Evolutionary conservation across 1,140 invertebrate species (phyloP), one percentile per base, ranked within the genome.

Genomic region (Drosophila elegans): DNA sequence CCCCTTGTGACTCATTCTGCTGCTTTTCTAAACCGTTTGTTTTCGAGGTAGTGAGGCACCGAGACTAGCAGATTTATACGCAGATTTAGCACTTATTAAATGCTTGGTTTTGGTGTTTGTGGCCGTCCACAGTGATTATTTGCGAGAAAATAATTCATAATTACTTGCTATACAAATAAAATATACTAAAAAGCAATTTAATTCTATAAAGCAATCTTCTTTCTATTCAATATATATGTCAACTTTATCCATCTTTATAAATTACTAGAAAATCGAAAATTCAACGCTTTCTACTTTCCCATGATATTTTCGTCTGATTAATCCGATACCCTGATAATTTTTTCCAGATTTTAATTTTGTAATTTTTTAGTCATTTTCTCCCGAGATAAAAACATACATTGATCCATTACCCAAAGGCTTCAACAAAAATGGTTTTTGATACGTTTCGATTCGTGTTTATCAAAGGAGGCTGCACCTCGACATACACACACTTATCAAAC

Each of bases 21-120:
- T 2, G 32, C 46, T 63, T 16, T 38, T 62, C 41, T 38, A 52
- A 45, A 13, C 44, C 38, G 66, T 79, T 39, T 59, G 32, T 55
- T 46, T 51, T 52, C 54, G 45, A 88, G 84, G 79, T 89, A 84
- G 72, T 71, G 80, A 83, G 83, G 55, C 67, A 51, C 48, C 67
- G 46, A 88, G 80, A 89, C 89, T 83, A 89, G 76, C 60, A 77
- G 84, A 88, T 86, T 86, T 89, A 86, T 88, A 53, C 67, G 63
- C 56, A 89, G 83, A 89, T 88, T 88, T 89, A 64, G 48, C 51
- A 85, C 81, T 80, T 84, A 77, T 84, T 80, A 84, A 80, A 75
- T 83, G 69, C 41, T 51, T 27, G 36, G 42, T 39, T 41, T 59
- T 39, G 60, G 56, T 48, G 32, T 44, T 60, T 68, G 36, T 44